Base-by-base conservation (phyloP, 2,113 vertebrate species). In the Anguilla japonica region DNA sequence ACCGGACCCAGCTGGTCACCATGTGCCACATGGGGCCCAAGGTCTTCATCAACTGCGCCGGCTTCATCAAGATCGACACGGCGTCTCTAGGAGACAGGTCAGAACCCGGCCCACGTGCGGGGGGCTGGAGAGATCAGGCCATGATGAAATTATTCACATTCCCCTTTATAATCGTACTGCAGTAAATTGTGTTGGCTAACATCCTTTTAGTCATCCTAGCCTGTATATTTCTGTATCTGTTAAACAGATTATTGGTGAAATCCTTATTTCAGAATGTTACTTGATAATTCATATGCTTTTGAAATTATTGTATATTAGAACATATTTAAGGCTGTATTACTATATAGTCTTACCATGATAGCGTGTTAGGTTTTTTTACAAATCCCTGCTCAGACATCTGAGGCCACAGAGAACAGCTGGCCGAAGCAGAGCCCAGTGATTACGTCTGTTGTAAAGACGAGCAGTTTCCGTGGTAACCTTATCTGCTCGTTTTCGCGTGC, bases 21-120 rank as follows among this genome's bases (percentile, higher is more conserved):
- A 98, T 99, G 98, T 99, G 98, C 90, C 98, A 99, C 94, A 99
- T 99, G 98, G 98, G 98, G 86, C 98, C 98, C 83, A 99, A 99
- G 89, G 98, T 99, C 91, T 99, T 99, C 86, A 99, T 99, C 91
- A 99, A 99, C 94, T 99, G 98, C 57, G 98, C 98, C 26, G 98
- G 98, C 86, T 99, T 99, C 94, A 99, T 99, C 93, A 99, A 99
- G 92, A 99, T 99, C 0, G 98, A 99, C 95, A 99, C 98, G 0
- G 97, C 98, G 0, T 99, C 98, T 0, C 95, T 99, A 85, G 98
- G 98, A 20, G 98, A 99, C 95, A 99, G 98, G 98, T 98, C 22
- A 83, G 84, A 81, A 39, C 2, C 34, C 16, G 22, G 9, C 83
- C 15, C 0, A 34, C 78, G 40, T 43, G 57, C 56, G 39, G 2